Base-by-base conservation (phyloP, 2,113 vertebrate species). In the Sinocyclocheilus maitianheensis region DNA sequence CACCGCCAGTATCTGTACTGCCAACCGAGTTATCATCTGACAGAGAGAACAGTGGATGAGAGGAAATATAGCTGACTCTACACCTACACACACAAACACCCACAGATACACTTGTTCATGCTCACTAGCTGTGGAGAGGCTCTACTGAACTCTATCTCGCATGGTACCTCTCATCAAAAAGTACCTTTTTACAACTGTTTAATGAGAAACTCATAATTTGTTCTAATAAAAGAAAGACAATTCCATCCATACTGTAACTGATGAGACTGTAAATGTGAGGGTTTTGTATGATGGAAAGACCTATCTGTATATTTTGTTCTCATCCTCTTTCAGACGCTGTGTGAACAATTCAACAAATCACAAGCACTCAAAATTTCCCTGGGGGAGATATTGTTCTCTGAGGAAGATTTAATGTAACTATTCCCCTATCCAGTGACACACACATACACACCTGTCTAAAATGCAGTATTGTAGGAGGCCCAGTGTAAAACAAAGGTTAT, bases 1-100 rank as follows among this genome's bases (percentile, higher is more conserved):
- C 80, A 86, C 84, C 80, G 63, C 84, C 88, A 88, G 82, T 92
- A 81, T 91, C 84, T 24, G 75, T 89, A 91, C 86, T 88, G 88
- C 87, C 84, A 89, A 89, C 80, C 76, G 62, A 37, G 77, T 86
- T 86, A 71, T 85, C 85, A 83, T 87, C 86, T 75, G 88, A 67
- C 78, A 69, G 63, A 48, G 83, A 67, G 72, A 9, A 18, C 37
- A 80, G 77, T 26, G 85, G 74, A 81, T 81, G 62, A 77, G 85
- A 69, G 69, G 71, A 48, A 79, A 74, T 77, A 37, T 55, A 71
- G 51, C 87, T 86, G 81, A 77, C 85, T 89, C 82, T 69, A 81
- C 84, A 87, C 87, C 77, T 83, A 86, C 58, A 86, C 87, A 84
- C 77, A 69, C 78, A 63, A 43, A 87, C 60, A 74, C 63, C 74